A percentile compares a stretch with the other conserved stretches of the same genome.
Evolutionary conservation across 37 sponge, comb jelly and placozoan species (phyloP).

Genomic region (Eunapius fragilis): DNA sequence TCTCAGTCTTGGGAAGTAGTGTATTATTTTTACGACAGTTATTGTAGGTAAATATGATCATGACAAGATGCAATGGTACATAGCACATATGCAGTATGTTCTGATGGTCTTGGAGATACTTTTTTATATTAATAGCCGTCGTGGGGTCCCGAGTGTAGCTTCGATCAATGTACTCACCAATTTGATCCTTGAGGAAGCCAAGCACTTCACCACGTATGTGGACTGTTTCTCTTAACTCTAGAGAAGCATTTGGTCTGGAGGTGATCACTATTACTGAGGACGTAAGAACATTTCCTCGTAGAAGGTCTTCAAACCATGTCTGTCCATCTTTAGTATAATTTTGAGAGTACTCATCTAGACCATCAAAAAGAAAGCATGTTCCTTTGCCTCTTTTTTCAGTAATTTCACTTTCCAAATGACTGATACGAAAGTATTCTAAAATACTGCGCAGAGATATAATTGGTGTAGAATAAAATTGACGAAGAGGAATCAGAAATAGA

Average conservation of each 20-base stretch:
- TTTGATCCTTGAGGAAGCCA: conserved; percentile 47
- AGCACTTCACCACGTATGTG: conserved; percentile 32
- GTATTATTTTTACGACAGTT: neutral
- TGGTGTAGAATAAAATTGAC: conserved; percentile 18
- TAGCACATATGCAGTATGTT: conserved; percentile 55
- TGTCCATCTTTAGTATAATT: neutral
- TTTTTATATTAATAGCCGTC: conserved; percentile 5
- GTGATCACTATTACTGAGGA: conserved; percentile 33
- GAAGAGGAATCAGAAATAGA: conserved; percentile 30
- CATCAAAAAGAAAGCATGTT: conserved; percentile 51
- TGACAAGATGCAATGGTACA: conserved; percentile 61
- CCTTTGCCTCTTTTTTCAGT: conserved; percentile 22
- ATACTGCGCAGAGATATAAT: neutral
- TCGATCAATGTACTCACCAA: conserved; percentile 24
- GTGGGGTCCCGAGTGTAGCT: conserved; percentile 7
- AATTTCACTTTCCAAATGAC: neutral
- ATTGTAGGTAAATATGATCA: conserved; percentile 25
- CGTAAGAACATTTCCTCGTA: conserved; percentile 17
- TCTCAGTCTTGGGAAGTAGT: conserved; percentile 48
- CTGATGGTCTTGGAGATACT: conserved; percentile 37
- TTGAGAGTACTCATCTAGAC: conserved; percentile 55
- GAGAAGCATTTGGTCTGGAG: conserved; percentile 41
- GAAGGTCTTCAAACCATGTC: neutral
- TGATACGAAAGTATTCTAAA: conserved; percentile 13
- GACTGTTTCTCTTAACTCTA: neutral